phyloP scores from a whole-genome alignment of 2,888 invertebrate genomes.

The Tetragnatha montana region DNA sequence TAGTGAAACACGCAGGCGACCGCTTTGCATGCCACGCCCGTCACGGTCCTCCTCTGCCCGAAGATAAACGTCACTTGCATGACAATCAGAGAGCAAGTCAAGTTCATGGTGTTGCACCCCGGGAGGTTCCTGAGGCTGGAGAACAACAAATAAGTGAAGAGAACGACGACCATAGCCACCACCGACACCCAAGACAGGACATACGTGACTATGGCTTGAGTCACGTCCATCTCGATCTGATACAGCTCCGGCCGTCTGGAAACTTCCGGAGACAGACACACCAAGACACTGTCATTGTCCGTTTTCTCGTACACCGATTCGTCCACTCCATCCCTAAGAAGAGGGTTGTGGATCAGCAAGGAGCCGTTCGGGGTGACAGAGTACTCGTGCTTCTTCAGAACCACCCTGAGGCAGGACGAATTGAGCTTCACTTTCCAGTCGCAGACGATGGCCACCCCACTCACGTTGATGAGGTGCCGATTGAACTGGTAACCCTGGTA shows the following conservation, averaged over 20 bases:
- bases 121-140: slow-evolving; percentile 75
- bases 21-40: slow-evolving; percentile 73
- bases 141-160: slow-evolving; percentile 75
- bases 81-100: slow-evolving; percentile 75
- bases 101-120: slow-evolving; percentile 76
- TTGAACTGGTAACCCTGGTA: slow-evolving; percentile 70
- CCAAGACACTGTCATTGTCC: slow-evolving; percentile 65
- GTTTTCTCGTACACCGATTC: slow-evolving; percentile 59
- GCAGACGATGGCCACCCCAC: slow-evolving; percentile 72
- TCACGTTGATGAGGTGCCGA: slow-evolving; percentile 70
- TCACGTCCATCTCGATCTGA: slow-evolving; percentile 45
- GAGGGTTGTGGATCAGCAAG: slow-evolving; percentile 15
- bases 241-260: background rate
- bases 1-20: slow-evolving; percentile 76
- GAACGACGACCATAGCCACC: slow-evolving; percentile 74
- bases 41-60: slow-evolving; percentile 72
- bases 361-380: slow-evolving; percentile 48
- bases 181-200: slow-evolving; percentile 74
- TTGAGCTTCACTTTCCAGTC: slow-evolving; percentile 67
- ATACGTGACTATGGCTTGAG: slow-evolving; percentile 71
- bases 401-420: slow-evolving; percentile 68
- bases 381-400: slow-evolving; percentile 69
- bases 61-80: slow-evolving; percentile 75
- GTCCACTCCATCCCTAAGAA: slow-evolving; percentile 16
- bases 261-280: slow-evolving; percentile 55